A percentile compares a stretch with the other conserved stretches of the same genome.
Conservation (phyloP, 2,888 invertebrate genomes). For the Papilio elwesi region DNA sequence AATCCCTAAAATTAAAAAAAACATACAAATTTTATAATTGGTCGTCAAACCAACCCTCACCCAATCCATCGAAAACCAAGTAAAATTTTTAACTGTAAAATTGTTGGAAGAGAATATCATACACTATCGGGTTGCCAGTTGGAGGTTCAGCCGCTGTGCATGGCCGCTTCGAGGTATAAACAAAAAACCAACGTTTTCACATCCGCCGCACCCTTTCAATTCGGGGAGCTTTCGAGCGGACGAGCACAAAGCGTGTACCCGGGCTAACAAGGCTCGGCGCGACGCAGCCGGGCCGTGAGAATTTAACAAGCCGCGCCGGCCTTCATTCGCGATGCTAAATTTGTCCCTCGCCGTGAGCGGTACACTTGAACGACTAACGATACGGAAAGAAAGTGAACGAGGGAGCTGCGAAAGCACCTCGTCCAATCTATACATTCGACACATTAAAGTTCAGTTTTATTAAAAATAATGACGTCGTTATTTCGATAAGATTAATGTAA, state of each 20-base stretch:
- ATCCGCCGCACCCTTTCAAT: constrained; percentile 15
- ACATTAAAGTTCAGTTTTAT: too few relatives aligned
- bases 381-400: neutral
- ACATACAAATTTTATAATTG: too few relatives aligned
- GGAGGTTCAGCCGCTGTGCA: constrained; percentile 33
- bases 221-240: neutral
- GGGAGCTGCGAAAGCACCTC: neutral
- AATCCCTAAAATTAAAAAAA: too few relatives aligned
- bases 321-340: constrained; percentile 35
- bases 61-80: too few relatives aligned
- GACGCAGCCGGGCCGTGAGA: constrained; percentile 60
- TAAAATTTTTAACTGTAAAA: too few relatives aligned
- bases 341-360: constrained; percentile 38
- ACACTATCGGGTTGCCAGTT: too few relatives aligned
- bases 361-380: constrained; percentile 11
- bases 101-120: neutral
- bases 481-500: too few relatives aligned
- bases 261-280: constrained; percentile 33
- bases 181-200: constrained; percentile 26
- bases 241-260: constrained; percentile 20
- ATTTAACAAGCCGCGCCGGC: constrained; percentile 66
- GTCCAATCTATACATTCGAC: neutral
- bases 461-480: too few relatives aligned
- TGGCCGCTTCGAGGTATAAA: neutral
- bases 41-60: too few relatives aligned